A percentile compares a stretch with the other conserved stretches of the same genome.
phyloP scores from a whole-genome alignment of 2,113 vertebrate species.

The Anthoscopus minutus region DNA sequence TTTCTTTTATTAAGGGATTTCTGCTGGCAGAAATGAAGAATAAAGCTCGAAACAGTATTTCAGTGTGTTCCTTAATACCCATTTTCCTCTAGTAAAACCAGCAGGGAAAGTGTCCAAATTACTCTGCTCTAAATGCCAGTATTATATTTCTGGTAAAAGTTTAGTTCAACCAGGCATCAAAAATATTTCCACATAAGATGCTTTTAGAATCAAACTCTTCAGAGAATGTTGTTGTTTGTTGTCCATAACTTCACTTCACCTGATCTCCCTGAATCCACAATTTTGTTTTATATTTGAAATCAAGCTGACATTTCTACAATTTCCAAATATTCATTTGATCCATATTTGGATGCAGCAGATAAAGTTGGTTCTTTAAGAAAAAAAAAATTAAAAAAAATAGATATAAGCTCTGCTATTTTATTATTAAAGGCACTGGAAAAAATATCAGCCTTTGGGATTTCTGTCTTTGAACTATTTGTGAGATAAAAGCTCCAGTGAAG shows the following conservation, averaged over 20 bases:
- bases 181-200: constrained; percentile 39
- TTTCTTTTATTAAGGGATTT: constrained; percentile 47
- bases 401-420: background rate
- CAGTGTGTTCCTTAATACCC: constrained; percentile 64
- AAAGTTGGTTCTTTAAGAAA: background rate
- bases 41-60: constrained; percentile 64
- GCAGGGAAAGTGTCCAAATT: constrained; percentile 73
- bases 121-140: constrained; percentile 66
- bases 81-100: constrained; percentile 71
- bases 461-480: background rate
- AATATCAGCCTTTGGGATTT: constrained; percentile 19
- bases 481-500: background rate
- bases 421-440: background rate
- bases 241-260: background rate
- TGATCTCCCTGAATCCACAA: background rate
- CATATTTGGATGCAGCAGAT: background rate
- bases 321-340: background rate
- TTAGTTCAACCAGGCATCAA: constrained; percentile 4
- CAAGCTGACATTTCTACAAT: background rate
- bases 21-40: constrained; percentile 29
- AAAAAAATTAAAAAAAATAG: background rate
- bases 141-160: constrained; percentile 59
- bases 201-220: background rate
- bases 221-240: background rate
- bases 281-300: background rate